phyloP scores from a whole-genome alignment of 2,113 vertebrate species.

The Tetrao urogallus region DNA sequence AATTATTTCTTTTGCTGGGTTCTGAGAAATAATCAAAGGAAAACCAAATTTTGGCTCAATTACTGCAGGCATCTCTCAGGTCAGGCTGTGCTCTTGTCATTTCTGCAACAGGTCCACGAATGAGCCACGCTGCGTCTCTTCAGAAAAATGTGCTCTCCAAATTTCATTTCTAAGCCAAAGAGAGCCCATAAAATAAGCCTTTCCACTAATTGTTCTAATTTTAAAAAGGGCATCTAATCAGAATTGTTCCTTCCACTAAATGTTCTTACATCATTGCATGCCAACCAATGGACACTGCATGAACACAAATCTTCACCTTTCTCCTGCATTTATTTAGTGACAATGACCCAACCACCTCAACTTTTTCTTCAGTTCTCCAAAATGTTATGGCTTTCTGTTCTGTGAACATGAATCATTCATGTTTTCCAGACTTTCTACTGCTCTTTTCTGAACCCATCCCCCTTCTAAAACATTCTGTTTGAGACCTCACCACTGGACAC shows the following conservation, averaged over 20 bases:
- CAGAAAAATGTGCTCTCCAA: not conserved
- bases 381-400: not conserved
- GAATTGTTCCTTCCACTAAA: not conserved
- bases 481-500: not conserved
- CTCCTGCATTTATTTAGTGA: fast-evolving
- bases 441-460: not conserved
- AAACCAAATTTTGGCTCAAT: not conserved
- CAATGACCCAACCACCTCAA: fast-evolving
- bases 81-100: not conserved
- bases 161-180: not conserved
- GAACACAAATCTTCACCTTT: not conserved
- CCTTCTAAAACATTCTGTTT: not conserved
- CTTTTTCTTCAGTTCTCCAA: not conserved
- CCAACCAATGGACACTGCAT: fast-evolving
- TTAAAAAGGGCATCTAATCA: not conserved
- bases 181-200: not conserved
- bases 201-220: not conserved
- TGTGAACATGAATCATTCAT: not conserved
- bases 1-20: not conserved
- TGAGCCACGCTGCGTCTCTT: not conserved
- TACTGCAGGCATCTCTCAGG: not conserved
- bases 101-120: fast-evolving
- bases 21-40: not conserved
- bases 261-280: fast-evolving
- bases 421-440: not conserved